Evolutionary conservation across 2,113 vertebrate genomes (phyloP).

Genomic region (Bombycilla garrulus): DNA sequence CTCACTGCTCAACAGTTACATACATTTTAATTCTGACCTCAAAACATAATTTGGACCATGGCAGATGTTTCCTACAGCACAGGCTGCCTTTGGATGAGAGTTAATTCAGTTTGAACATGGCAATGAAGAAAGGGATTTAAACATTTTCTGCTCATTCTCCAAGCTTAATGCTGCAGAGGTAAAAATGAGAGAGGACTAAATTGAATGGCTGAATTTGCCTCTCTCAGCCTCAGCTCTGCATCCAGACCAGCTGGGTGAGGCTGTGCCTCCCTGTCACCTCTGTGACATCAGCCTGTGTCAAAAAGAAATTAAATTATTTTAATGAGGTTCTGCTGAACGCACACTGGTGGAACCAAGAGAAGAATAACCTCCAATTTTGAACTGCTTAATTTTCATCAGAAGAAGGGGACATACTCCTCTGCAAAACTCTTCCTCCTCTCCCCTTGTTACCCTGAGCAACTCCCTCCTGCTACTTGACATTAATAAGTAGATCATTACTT

Average conservation of each 20-base stretch:
- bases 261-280: neutral
- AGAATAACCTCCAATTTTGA: neutral
- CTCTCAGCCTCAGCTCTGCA: neutral
- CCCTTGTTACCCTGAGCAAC: neutral
- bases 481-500: neutral
- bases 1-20: neutral
- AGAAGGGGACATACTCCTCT: neutral
- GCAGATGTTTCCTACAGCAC: conserved; percentile 8
- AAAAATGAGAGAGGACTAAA: neutral
- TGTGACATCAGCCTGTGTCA: neutral
- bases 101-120: conserved; percentile 1
- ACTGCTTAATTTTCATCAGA: neutral
- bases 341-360: neutral
- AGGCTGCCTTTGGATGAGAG: neutral
- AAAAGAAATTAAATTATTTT: neutral
- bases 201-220: neutral
- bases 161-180: neutral
- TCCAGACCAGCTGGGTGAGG: neutral
- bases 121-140: conserved; percentile 13
- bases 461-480: neutral
- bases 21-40: conserved; percentile 42
- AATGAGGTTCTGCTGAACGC: neutral
- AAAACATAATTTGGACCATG: neutral
- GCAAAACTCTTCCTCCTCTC: neutral
- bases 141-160: neutral